Evolutionary conservation across 2,797 vertebrate species (phyloP).

Genomic region (Buceros bicornis): DNA sequence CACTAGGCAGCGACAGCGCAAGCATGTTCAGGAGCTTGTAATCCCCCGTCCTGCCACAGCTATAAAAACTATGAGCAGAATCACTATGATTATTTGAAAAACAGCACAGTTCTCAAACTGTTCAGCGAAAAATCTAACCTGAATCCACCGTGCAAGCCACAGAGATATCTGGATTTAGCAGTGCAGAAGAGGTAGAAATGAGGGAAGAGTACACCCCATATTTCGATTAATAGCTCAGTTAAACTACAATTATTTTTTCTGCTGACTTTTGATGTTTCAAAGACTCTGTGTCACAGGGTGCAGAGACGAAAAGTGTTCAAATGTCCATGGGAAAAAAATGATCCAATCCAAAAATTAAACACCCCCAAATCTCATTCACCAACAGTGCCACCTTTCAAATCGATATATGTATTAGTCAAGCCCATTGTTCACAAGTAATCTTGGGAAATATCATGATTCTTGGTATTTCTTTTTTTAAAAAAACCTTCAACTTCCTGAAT

Average conservation of each 20-base stretch:
- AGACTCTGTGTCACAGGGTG: not conserved
- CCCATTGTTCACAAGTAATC: not conserved
- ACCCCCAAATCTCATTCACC: not conserved
- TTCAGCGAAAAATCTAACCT: not conserved
- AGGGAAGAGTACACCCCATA: not conserved
- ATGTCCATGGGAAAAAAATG: not conserved
- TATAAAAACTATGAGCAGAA: not conserved
- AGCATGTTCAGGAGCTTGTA: not conserved
- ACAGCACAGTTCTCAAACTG: not conserved
- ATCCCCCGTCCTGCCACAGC: not conserved
- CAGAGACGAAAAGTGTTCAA: not conserved
- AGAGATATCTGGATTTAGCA: not conserved
- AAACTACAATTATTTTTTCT: not conserved
- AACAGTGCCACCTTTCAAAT: not conserved
- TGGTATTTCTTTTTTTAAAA: not conserved
- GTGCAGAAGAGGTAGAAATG: not conserved
- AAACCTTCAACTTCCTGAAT: not conserved
- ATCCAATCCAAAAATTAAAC: not conserved
- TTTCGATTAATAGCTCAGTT: not conserved
- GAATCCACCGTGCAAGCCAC: not conserved
- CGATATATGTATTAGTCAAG: not conserved
- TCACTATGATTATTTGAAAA: not conserved
- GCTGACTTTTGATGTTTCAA: not conserved
- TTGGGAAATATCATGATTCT: not conserved
- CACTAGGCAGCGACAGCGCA: not conserved